Evolutionary conservation across 2,797 vertebrate genomes (phyloP).

Genomic region (Sternarchorhynchus goeldii): DNA sequence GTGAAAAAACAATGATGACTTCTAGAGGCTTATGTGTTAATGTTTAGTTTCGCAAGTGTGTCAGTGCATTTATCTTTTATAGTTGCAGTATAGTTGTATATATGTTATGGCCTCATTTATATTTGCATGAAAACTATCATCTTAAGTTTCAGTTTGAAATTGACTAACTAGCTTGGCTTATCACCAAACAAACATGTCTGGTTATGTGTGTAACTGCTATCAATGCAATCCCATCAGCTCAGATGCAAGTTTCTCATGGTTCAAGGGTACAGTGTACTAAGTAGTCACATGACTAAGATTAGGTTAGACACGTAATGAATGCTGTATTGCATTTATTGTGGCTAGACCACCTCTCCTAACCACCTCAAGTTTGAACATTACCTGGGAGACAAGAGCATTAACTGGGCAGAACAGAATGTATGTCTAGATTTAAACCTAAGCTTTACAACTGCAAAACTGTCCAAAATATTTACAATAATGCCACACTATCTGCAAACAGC

Average conservation of each 20-base stretch:
- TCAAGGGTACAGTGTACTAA: neutral
- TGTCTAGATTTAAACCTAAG: too few species aligned
- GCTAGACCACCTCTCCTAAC: neutral
- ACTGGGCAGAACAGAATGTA: too few species aligned
- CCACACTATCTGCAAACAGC: too few species aligned
- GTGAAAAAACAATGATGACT: too few species aligned
- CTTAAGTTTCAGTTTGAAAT: neutral
- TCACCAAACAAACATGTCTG: neutral
- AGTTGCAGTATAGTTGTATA: too few species aligned
- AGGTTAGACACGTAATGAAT: neutral
- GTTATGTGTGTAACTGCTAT: neutral
- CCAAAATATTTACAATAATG: too few species aligned
- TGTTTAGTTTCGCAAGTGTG: too few species aligned
- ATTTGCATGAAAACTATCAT: too few species aligned
- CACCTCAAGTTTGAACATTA: neutral
- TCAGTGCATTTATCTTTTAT: neutral
- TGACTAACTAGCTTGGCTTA: neutral
- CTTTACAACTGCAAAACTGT: too few species aligned
- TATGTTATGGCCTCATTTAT: too few species aligned
- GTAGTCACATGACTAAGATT: neutral
- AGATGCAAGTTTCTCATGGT: slow-evolving; percentile 28
- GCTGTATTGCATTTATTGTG: neutral
- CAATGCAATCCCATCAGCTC: neutral
- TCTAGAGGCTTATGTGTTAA: too few species aligned
- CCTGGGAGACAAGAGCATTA: neutral